Percentiles rank a stretch among this genome's conserved stretches.
Evolutionary conservation across 2,113 vertebrate genomes (phyloP).

Genomic region (Xyrauchen texanus): DNA sequence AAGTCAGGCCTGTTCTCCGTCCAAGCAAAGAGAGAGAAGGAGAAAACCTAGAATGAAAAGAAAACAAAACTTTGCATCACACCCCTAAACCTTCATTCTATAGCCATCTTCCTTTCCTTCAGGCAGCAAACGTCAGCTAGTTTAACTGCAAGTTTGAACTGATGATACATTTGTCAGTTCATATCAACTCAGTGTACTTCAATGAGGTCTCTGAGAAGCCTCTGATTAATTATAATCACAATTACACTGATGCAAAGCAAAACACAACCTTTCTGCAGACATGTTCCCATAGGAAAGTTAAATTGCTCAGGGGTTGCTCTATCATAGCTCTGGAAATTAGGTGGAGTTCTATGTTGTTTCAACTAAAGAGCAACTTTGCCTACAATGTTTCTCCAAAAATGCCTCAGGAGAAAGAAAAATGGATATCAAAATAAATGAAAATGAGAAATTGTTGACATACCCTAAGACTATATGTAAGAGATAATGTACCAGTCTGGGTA

Average conservation of each 20-base stretch:
- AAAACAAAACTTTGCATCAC: neutral
- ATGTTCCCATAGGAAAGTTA: neutral
- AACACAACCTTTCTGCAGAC: neutral
- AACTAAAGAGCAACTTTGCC: neutral
- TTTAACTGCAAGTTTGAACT: constrained; percentile 18
- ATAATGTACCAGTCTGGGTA: too few relatives aligned
- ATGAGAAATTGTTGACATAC: too few relatives aligned
- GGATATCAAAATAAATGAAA: too few relatives aligned
- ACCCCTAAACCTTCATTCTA: neutral
- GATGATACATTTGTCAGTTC: constrained; percentile 11
- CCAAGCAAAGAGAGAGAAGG: constrained; percentile 5
- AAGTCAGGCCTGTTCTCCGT: constrained; percentile 39
- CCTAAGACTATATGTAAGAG: too few relatives aligned
- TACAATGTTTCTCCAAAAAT: too few relatives aligned
- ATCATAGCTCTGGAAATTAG: neutral
- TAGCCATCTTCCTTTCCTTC: neutral
- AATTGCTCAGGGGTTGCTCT: neutral
- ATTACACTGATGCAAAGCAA: neutral
- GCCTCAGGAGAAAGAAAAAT: too few relatives aligned
- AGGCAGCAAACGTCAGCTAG: neutral
- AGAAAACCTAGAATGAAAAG: neutral
- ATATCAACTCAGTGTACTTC: neutral
- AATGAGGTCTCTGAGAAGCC: neutral
- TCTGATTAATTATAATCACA: neutral
- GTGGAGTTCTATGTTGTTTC: neutral